These are phyloP conservation scores for Phragmatobia fuliginosa DNA, from an alignment of 2,888 invertebrate genomes.

Conservation along the genomic window DNA sequence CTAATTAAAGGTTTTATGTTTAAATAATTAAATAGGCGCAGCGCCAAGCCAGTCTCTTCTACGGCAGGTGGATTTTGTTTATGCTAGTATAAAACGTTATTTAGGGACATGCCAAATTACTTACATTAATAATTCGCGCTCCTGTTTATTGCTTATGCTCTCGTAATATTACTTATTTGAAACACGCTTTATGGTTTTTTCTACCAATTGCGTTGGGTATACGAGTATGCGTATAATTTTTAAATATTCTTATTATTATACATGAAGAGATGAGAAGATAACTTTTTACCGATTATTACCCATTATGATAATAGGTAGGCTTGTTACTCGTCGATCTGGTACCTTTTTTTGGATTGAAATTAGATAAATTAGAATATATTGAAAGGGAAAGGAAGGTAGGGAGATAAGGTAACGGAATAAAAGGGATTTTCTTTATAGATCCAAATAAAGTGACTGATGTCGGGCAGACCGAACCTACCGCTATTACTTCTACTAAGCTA, in stretches of 20 bases:
- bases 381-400: background rate
- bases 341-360: background rate
- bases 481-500: no score
- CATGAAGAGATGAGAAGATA: no score
- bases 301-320: background rate
- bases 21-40: constrained; percentile 83
- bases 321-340: background rate
- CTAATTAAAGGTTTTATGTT: constrained; percentile 86
- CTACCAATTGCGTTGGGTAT: background rate
- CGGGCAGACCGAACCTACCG: background rate
- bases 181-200: constrained; percentile 41
- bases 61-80: constrained; percentile 77
- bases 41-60: constrained; percentile 56
- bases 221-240: no score
- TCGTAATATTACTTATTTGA: constrained; percentile 52
- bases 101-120: constrained; percentile 80
- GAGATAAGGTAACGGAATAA: background rate
- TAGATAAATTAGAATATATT: background rate
- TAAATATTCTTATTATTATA: no score
- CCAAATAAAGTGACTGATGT: background rate
- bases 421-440: background rate
- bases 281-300: no score
- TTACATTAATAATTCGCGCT: constrained; percentile 65
- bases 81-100: constrained; percentile 82
- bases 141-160: constrained; percentile 56